Conservation (phyloP, 35 echinoderm and acorn worm species). For the Ophiothrix spiculata region DNA sequence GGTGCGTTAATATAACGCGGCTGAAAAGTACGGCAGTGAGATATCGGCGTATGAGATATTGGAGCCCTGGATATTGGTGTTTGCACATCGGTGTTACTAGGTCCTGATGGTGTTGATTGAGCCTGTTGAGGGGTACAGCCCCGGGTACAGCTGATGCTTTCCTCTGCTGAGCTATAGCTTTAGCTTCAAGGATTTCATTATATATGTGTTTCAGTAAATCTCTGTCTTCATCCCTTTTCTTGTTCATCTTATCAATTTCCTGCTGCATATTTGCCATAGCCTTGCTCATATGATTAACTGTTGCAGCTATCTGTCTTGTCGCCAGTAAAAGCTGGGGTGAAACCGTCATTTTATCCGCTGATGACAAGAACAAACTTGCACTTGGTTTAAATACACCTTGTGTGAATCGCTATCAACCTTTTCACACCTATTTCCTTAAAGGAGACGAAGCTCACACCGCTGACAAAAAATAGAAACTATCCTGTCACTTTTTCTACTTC, state of each 20-base stretch:
- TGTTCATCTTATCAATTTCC: not conserved
- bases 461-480: no score
- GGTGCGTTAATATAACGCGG: not conserved
- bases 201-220: not conserved
- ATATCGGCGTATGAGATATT: not conserved
- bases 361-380: no score
- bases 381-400: no score
- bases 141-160: not conserved
- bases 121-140: not conserved
- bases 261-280: not conserved
- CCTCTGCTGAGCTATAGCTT: not conserved
- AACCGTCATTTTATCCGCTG: not conserved
- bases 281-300: not conserved
- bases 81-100: not conserved
- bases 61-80: not conserved
- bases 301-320: not conserved
- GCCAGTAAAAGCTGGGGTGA: not conserved
- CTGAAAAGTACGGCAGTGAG: not conserved
- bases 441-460: no score
- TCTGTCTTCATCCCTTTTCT: not conserved
- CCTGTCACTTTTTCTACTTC: no score
- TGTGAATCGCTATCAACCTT: no score
- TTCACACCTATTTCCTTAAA: no score
- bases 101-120: not conserved
- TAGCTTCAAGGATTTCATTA: not conserved